Evolutionary conservation across 2,113 vertebrate species (phyloP), one percentile per base, ranked within the genome.

Genomic region (Nothobranchius furzeri): DNA sequence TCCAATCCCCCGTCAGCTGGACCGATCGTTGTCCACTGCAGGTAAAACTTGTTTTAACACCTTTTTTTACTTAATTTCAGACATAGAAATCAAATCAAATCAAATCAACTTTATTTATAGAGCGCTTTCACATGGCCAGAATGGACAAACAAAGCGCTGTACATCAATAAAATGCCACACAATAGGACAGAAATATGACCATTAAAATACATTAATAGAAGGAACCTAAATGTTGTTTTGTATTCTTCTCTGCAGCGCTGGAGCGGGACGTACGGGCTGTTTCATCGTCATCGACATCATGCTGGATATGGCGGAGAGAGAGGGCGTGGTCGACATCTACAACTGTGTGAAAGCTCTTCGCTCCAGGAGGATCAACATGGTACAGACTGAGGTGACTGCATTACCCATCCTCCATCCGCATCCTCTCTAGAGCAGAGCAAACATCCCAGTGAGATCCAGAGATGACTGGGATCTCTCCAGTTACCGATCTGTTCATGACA

Each of bases 231-330:
- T 62, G 30, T 53, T 4, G 25, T 1, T 60, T 7, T 53, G 12
- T 61, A 5, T 42, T 7, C 67, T 5, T 57, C 37, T 60, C 8
- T 71, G 46, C 75, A 99, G 98, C 81, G 98, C 98, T 75, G 98
- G 98, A 80, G 98, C 97, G 45, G 98, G 98, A 1, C 93, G 97
- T 36, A 99, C 97, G 1, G 97, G 98, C 72, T 99, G 97, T 68
- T 99, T 98, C 74, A 99, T 99, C 6, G 98, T 99, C 77, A 99
- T 99, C 0, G 98, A 99, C 87, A 99, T 99, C 87, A 99, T 99
- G 98, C 69, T 99, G 90, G 98, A 99, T 83, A 99, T 99, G 98
- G 98, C 98, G 3, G 98, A 98, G 91, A 91, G 98, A 84, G 98
- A 99, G 90, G 98, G 98, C 1, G 96, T 99, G 36, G 96, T 99